Conservation (phyloP, 2,797 vertebrate genomes). For the Choloepus didactylus region DNA sequence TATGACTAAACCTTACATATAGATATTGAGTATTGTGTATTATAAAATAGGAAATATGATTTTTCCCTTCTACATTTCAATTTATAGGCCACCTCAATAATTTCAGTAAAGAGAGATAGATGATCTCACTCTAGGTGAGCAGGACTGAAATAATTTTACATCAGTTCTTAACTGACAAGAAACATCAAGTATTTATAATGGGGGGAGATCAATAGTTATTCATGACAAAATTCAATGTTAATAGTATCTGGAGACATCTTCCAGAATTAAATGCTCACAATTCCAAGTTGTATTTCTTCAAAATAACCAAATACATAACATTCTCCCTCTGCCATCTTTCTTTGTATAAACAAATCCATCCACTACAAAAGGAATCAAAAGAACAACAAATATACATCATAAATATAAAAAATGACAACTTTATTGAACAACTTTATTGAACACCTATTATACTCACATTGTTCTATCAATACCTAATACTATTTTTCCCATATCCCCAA, state of each 20-base stretch:
- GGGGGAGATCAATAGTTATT: neutral
- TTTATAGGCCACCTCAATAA: neutral
- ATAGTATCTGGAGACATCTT: constrained; percentile 31
- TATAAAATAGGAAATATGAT: neutral
- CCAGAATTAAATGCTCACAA: neutral
- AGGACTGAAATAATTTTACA: constrained; percentile 10
- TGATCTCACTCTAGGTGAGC: neutral
- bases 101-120: constrained; percentile 52
- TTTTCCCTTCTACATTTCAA: neutral
- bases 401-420: neutral
- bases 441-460: neutral
- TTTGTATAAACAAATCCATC: constrained; percentile 28
- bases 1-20: neutral
- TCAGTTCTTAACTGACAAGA: constrained; percentile 13
- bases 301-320: constrained; percentile 19
- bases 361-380: constrained; percentile 13
- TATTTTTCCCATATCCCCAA: neutral
- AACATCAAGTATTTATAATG: constrained; percentile 40
- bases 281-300: neutral
- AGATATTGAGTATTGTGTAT: neutral
- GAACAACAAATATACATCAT: neutral
- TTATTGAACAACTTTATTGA: neutral
- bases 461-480: neutral
- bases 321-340: neutral
- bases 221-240: constrained; percentile 8